Base-by-base conservation (phyloP, 37 sponge, comb jelly and placozoan species). In the Dysidea cf. avara region DNA sequence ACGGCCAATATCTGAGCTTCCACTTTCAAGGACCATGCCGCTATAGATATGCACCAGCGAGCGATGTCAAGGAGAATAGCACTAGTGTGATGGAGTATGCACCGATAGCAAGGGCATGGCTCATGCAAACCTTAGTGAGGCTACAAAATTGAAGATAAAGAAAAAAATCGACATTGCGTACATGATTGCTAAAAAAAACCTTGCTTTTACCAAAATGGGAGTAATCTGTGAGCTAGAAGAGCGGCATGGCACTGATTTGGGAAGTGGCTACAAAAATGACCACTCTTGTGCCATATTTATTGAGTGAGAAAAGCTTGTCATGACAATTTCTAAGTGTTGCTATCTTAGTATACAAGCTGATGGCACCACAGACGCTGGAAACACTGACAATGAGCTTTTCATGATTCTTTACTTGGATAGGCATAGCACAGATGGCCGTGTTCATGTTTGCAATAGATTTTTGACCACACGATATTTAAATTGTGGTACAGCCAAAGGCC, bases 161-260 rank as follows among this genome's bases (percentile, higher is more conserved):
- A n/a, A n/a, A n/a, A n/a, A n/a, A n/a, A n/a, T n/a, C n/a, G n/a
- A n/a, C n/a, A 72, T 69, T n/a, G 82, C 82, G 2, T 81, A 81
- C 74, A 18, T 81, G 72, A 64, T 81, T 36, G 82, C 74, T 28
- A 81, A 81, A 49, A 68, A 81, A 47, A 81, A 81, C 25, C 14
- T 81, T 56, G 39, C 74, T 30, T 81, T 81, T 53, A 56, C 73
- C 14, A 81, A 81, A 56, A 72, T 79, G 80, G 57, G 56, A 52
- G 39, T 61, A 32, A 25, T 79, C 7, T 79, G 80, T 61, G 61
- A 52, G 21, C 38, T 79, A 51, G 71, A 79, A 31, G 61, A 78
- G 33, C 46, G 61, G 3, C 79, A 78, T 56, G 79, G 69, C 57
- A 68, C 28, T 37, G 69, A 78, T 56, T 33, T 77, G 20, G 76